Evolutionary conservation across 2,888 invertebrate genomes (phyloP), one percentile per base, ranked within the genome.

Genomic region (Exephanes ischioxanthus): DNA sequence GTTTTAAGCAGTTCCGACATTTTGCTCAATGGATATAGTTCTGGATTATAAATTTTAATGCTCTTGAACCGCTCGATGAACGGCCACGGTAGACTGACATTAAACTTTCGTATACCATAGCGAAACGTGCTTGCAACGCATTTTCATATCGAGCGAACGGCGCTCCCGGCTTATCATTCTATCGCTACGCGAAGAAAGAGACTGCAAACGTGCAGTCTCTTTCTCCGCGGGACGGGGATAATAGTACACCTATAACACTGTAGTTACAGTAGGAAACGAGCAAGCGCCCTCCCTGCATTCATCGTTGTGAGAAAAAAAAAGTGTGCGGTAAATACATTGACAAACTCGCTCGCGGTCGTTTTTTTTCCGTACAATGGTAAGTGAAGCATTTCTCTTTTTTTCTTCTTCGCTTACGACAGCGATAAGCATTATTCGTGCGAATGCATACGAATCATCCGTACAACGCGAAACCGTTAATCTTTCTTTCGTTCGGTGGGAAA

Each of bases 101-200:
- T 48, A 48, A 48, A 48, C 45, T 48, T 48, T 48, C 45, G 45
- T 48, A 48, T 48, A 16, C 14, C 16, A 48, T 4, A 48, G 45
- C 16, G 45, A 30, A 70, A 71, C 22, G 37, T 51, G 58, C 77
- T 68, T 55, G 51, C 72, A 37, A 72, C 19, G 78, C 66, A 72
- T 71, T 83, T 83, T 78, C 67, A 48, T 83, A 78, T 83, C 45
- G 67, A 68, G 72, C 72, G n/a, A 30, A 67, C 68, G 66, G 9
- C 37, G 45, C 70, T 51, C 16, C 70, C 55, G 45, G 53, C 77
- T 83, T 83, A 83, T 83, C 83, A 72, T 78, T 83, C 26, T 73
- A 83, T 83, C 83, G 26, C 72, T 30, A 51, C 72, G 67, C 67
- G n/a, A n/a, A n/a, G n/a, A n/a, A n/a, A n/a, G n/a, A n/a, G n/a